Conservation (phyloP, 2,113 vertebrate genomes). For the Oostethus manadensis region DNA sequence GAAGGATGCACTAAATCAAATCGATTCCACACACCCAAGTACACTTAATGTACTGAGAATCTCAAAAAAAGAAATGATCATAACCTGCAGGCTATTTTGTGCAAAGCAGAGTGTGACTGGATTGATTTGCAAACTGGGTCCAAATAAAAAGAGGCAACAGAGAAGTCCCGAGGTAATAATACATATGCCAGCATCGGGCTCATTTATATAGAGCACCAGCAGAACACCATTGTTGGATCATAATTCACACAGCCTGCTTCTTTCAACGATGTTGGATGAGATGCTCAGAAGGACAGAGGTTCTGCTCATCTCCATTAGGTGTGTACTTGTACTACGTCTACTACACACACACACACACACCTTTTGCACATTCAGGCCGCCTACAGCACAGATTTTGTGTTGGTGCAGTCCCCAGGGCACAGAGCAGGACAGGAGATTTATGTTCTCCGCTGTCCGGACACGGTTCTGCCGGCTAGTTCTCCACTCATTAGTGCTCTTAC, state of each 20-base stretch:
- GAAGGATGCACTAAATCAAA: slow-evolving; percentile 37
- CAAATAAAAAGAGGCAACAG: slow-evolving; percentile 45
- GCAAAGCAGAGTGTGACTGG: slow-evolving; percentile 27
- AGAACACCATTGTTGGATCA: slow-evolving; percentile 62
- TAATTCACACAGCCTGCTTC: slow-evolving; percentile 70
- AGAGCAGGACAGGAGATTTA: slow-evolving; percentile 64
- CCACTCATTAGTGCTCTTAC: slow-evolving; percentile 64
- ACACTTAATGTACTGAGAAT: slow-evolving; percentile 24
- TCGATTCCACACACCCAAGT: slow-evolving; percentile 31
- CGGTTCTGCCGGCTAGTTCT: slow-evolving; percentile 47
- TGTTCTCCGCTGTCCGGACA: slow-evolving; percentile 64
- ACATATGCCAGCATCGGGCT: slow-evolving; percentile 52
- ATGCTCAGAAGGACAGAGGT: slow-evolving; percentile 44
- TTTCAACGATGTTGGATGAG: slow-evolving; percentile 58
- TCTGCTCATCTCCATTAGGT: slow-evolving; percentile 53
- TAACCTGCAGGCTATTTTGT: slow-evolving; percentile 40
- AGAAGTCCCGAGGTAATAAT: slow-evolving; percentile 51
- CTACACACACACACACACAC: slow-evolving; percentile 5
- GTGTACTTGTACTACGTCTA: slow-evolving; percentile 13
- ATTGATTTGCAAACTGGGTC: slow-evolving; percentile 42
- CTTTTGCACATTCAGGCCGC: slow-evolving; percentile 13
- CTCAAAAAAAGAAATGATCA: slow-evolving; percentile 37
- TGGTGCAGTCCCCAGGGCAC: slow-evolving; percentile 46
- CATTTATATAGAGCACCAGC: slow-evolving; percentile 55
- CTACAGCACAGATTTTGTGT: slow-evolving; percentile 46